Base-by-base conservation (phyloP, 2,113 vertebrate species). In the Cochlearius cochlearius region DNA sequence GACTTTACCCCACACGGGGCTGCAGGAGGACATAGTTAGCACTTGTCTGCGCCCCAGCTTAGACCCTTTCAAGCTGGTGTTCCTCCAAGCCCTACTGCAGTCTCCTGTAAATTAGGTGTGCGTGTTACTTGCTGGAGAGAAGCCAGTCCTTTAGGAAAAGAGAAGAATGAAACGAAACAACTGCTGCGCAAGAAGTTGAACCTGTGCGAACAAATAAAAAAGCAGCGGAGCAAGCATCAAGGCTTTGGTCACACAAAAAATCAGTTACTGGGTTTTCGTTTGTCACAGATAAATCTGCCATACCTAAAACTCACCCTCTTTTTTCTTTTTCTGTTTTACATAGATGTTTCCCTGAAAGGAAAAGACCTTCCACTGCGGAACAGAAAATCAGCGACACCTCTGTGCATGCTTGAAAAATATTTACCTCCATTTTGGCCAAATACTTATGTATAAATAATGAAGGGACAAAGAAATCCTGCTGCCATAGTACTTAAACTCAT, bases 61-160 rank as follows among this genome's bases (percentile, higher is more conserved):
- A 50, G 30, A 43, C 16, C 9, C 7, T 88, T 75, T 72, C 47
- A 86, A 41, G 7, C 7, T 18, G n/a, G 12, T 15, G 11, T 29
- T 38, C 32, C 39, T 89, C 45, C 38, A 59, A 50, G 27, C 5
- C 29, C 5, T 50, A 5, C 12, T 43, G 11, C 25, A 71, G 9
- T 21, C 29, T 75, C 38, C 27, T 63, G 22, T 22, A 78, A 90
- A 58, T 41, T n/a, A 66, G 7, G 3, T 32, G 7, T n/a, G 15
- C 2, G 3, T 14, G 3, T 45, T 45, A 53, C 16, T 60, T 45
- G 30, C 4, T 2, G 14, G 7, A 9, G 2, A 3, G 7, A 7
- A 60, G 21, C 0, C 10, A 14, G 5, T 36, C 19, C 7, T 60
- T 63, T 69, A 4, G 3, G 17, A 50, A 62, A 82, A 63, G 10